phyloP scores from a whole-genome alignment of 1,140 invertebrate genomes.

The Ganaspis sp. region DNA sequence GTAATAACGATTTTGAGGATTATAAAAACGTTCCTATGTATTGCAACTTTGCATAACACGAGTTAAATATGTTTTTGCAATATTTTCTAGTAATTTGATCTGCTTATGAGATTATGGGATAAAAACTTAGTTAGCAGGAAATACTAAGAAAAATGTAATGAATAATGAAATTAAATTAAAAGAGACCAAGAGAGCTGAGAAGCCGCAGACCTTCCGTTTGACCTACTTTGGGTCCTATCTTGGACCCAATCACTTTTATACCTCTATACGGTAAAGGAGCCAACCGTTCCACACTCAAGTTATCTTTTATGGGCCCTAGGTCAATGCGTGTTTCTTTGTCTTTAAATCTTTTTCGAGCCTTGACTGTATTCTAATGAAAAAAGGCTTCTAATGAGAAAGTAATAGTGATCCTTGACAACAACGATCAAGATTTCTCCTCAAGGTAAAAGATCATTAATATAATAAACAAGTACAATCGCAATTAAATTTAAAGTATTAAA shows the following conservation, averaged over 20 bases:
- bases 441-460: too few relatives aligned
- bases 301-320: slow-evolving; percentile 45
- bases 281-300: neutral
- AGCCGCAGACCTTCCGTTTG: slow-evolving; percentile 32
- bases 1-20: too few relatives aligned
- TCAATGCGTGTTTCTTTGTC: slow-evolving; percentile 44
- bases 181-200: neutral
- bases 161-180: slow-evolving; percentile 48
- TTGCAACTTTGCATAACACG: too few relatives aligned
- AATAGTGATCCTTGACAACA: too few relatives aligned
- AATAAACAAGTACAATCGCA: too few relatives aligned
- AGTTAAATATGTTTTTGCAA: too few relatives aligned
- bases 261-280: slow-evolving; percentile 7
- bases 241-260: slow-evolving; percentile 51
- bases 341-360: neutral
- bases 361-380: neutral
- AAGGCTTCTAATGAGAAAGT: too few relatives aligned
- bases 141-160: neutral
- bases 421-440: too few relatives aligned
- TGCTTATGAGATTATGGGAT: neutral
- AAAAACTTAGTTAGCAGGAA: neutral
- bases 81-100: too few relatives aligned
- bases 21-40: too few relatives aligned
- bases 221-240: slow-evolving; percentile 54
- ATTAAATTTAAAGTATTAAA: too few relatives aligned